Evolutionary conservation across 2,797 vertebrate species (phyloP), one percentile per base, ranked within the genome.

Genomic region (Eulemur mongoz): DNA sequence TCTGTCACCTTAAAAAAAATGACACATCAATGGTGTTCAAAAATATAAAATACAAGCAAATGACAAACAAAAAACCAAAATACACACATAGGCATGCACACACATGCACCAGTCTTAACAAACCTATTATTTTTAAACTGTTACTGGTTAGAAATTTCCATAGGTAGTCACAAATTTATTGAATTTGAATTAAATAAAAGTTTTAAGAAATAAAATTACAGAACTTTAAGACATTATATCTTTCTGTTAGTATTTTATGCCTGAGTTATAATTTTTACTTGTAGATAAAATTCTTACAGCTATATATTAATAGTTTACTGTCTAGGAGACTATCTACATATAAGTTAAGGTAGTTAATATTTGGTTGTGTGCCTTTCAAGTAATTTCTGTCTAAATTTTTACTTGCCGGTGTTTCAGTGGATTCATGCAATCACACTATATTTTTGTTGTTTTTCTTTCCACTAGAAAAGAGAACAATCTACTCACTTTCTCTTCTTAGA

Each of bases 191-290:
- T 35, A 93, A 95, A 38, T 78, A 30, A 13, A 17, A 67, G 38
- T 93, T 80, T 96, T 43, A 85, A 93, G n/a, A 93, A 92, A 83
- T 76, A 91, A 87, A 78, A 86, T 79, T 17, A 91, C 1, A 40
- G 8, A 90, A 67, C 85, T 50, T 91, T 4, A 27, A 80, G 10
- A 76, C 25, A 61, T 54, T 22, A 27, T 85, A 82, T 15, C 7
- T 65, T 40, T 57, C 32, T 80, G 7, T 63, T 91, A 61, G 65
- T 18, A 35, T 91, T 81, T 76, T 52, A 78, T 72, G 25, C n/a
- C 75, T 89, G n/a, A 81, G 2, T 92, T 86, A 40, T 78, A 59
- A 92, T 67, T 73, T 93, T 90, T 20, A 69, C 48, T 17, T 69
- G 10, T 65, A 69, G 22, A 43, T 93, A 52, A 85, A 91, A 25